Evolutionary conservation across 1,140 invertebrate genomes (phyloP).

Genomic region (Potamilus streckersoni): DNA sequence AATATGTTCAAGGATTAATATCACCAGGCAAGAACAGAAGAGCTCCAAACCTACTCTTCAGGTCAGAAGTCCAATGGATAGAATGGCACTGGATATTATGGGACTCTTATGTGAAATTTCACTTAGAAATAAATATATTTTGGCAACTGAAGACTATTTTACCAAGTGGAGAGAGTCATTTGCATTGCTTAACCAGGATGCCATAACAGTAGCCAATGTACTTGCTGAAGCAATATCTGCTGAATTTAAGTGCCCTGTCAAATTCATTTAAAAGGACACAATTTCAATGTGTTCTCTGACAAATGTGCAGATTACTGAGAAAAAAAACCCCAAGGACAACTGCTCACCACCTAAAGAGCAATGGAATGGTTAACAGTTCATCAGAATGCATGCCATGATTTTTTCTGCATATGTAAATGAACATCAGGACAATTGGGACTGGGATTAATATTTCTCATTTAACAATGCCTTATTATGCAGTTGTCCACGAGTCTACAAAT

Average conservation of each 20-base stretch:
- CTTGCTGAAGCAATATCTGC: neutral
- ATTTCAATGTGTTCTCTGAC: slow-evolving; percentile 2
- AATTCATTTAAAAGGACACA: neutral
- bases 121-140: slow-evolving; percentile 30
- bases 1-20: slow-evolving; percentile 3
- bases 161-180: neutral
- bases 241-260: neutral
- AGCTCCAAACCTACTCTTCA: neutral
- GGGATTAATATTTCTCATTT: slow-evolving; percentile 19
- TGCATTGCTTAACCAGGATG: slow-evolving; percentile 10
- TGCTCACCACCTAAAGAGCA: slow-evolving; percentile 18
- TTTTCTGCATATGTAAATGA: neutral
- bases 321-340: slow-evolving; percentile 1
- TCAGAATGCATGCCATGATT: neutral
- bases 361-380: neutral
- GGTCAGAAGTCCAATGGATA: neutral
- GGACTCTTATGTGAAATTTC: slow-evolving; percentile 24
- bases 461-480: no score
- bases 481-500: no score
- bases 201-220: slow-evolving; percentile 11
- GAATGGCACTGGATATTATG: slow-evolving; percentile 6
- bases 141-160: slow-evolving; percentile 5
- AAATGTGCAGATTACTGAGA: neutral
- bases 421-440: slow-evolving; percentile 42
- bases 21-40: neutral